Evolutionary conservation across 1,140 invertebrate species (phyloP).

Genomic region (Gonioctena quinquepunctata): DNA sequence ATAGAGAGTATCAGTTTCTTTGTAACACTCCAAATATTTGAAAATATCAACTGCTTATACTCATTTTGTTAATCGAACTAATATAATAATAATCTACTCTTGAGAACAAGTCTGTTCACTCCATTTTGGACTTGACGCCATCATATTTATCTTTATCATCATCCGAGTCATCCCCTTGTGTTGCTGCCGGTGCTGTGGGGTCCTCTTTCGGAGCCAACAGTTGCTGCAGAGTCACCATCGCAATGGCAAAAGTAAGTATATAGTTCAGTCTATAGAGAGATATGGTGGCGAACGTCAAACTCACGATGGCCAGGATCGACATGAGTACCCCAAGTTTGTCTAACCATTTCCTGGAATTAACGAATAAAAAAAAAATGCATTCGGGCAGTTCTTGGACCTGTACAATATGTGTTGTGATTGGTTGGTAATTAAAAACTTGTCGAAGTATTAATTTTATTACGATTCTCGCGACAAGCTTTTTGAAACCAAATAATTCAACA

Average conservation of each 20-base stretch:
- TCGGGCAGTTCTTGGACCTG: not conserved
- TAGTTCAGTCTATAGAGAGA: conserved; percentile 62
- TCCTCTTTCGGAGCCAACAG: conserved; percentile 43
- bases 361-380: conserved; percentile 31
- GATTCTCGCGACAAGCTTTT: too few relatives aligned
- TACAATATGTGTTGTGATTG: not conserved
- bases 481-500: too few relatives aligned
- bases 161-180: not conserved
- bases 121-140: conserved; percentile 7
- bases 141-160: not conserved
- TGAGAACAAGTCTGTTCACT: not conserved
- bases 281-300: conserved; percentile 61
- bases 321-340: conserved; percentile 57
- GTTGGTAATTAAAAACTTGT: too few relatives aligned
- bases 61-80: too few relatives aligned
- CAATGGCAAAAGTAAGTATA: conserved; percentile 59
- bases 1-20: too few relatives aligned
- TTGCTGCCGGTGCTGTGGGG: not conserved
- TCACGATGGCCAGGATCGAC: conserved; percentile 58
- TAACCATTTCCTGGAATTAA: conserved; percentile 60
- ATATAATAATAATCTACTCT: too few relatives aligned
- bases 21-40: too few relatives aligned
- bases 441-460: too few relatives aligned
- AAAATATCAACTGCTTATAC: too few relatives aligned
- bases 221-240: conserved; percentile 61